Percentiles rank a stretch among this genome's conserved stretches.
Conservation (phyloP, 2,888 invertebrate species). For the Spilosoma lubricipeda region DNA sequence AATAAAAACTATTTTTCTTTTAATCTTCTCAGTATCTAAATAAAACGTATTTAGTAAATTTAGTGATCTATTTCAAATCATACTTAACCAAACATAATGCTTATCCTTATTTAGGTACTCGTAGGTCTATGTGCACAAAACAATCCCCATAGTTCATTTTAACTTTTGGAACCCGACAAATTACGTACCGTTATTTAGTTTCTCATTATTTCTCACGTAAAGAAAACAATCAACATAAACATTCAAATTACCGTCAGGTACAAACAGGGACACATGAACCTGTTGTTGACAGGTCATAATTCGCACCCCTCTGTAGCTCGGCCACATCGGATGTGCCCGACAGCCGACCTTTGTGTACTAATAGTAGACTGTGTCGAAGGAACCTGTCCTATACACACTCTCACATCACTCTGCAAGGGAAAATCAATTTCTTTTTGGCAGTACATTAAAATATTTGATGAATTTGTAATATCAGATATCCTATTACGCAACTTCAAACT, state of each 20-base stretch:
- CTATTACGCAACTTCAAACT: conserved; percentile 15
- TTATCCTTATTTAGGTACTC: background rate
- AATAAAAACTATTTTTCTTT: too few species aligned
- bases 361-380: conserved; percentile 71
- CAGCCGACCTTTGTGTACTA: conserved; percentile 80
- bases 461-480: conserved; percentile 48
- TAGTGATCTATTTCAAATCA: too few species aligned
- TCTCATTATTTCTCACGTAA: conserved; percentile 1
- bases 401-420: conserved; percentile 63
- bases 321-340: conserved; percentile 60
- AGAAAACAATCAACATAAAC: conserved; percentile 19
- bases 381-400: conserved; percentile 69
- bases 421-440: conserved; percentile 80
- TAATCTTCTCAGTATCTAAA: too few species aligned
- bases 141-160: background rate
- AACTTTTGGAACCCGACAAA: background rate
- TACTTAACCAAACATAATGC: background rate
- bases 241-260: conserved; percentile 62
- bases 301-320: conserved; percentile 66
- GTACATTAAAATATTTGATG: conserved; percentile 65
- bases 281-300: conserved; percentile 80
- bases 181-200: background rate
- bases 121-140: background rate
- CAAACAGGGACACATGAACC: conserved; percentile 47
- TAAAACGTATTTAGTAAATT: too few species aligned